Conservation (phyloP, 2,797 vertebrate genomes). For the Antennarius maculatus region DNA sequence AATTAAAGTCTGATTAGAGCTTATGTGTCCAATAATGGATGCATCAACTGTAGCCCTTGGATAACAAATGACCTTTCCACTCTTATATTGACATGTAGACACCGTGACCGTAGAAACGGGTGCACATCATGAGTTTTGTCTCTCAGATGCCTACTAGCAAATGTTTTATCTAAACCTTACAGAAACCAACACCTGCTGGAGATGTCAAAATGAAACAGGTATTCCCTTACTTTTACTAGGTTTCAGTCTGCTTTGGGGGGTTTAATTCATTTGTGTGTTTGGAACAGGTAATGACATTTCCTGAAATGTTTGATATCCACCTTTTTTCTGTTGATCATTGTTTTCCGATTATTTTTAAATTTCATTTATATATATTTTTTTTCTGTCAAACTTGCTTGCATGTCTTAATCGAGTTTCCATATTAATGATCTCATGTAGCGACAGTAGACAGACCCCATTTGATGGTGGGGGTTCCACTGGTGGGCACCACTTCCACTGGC, state of each 20-base stretch:
- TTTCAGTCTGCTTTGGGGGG: conserved; percentile 32
- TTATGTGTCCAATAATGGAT: conserved; percentile 35
- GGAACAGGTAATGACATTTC: conserved; percentile 2
- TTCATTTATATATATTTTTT: not conserved
- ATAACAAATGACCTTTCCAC: not conserved
- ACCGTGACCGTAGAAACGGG: not conserved
- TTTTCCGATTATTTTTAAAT: conserved; percentile 1
- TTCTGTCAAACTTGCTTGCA: conserved; percentile 34
- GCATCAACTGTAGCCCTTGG: conserved; percentile 6
- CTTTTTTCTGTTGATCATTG: conserved; percentile 12
- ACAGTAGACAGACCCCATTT: conserved; percentile 47
- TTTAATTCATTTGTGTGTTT: conserved; percentile 23
- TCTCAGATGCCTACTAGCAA: conserved; percentile 61
- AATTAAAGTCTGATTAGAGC: not conserved
- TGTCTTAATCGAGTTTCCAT: conserved; percentile 28
- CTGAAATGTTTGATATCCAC: conserved; percentile 20
- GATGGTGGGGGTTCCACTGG: conserved; percentile 1
- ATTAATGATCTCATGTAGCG: too few species aligned
- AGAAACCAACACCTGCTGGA: conserved; percentile 88
- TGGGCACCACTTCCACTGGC: not conserved
- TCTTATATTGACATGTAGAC: conserved; percentile 3
- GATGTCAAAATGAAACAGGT: conserved; percentile 88
- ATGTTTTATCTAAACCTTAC: conserved; percentile 79
- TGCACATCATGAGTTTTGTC: conserved; percentile 39
- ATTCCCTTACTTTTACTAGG: conserved; percentile 59